Base-by-base conservation (phyloP, 2,888 invertebrate genomes). In the Isoperla grammatica region DNA sequence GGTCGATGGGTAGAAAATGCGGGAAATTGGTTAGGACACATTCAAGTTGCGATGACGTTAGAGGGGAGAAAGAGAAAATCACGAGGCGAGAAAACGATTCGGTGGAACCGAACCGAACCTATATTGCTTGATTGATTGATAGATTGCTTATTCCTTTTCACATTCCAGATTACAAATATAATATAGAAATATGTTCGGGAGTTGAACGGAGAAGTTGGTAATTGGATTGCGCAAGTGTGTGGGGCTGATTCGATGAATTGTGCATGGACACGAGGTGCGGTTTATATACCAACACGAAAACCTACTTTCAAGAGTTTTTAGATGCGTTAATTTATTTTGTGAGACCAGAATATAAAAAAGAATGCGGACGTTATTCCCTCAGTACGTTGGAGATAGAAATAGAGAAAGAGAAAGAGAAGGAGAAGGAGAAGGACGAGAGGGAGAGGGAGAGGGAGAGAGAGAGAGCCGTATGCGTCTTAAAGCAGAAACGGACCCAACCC, bases 1-100 rank as follows among this genome's bases (percentile, higher is more conserved):
- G 53, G 6, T 53, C 37, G 53, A 53, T 39, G 20, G 39, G 19
- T 53, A 39, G 53, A 53, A 53, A 35, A 53, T 37, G 53, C 20
- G 39, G 53, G 39, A 53, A 53, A 53, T 53, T 53, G 37, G 53
- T 53, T 53, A 53, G 39, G 53, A 53, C 53, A 53, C 53, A 17
- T 19, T 20, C 20, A 46, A 46, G 46, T 46, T 46, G 46, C 20
- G 46, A 46, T 22, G 20, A 46, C 46, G 46, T 46, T 46, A 20
- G 3, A 20, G 46, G 3, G 20, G 20, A 19, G 45, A 45, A 12
- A 17, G 46, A 46, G 20, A 17, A 46, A 46, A 46, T 46, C 46
- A 22, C 20, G 45, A 5, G 4, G 17, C 17, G 45, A 19, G 19
- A 45, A 17, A 45, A 11, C 45, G 19, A 19, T 15, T 45, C 17